Evolutionary conservation across 2,797 vertebrate species (phyloP).

Genomic region (Dicrostonyx torquatus): DNA sequence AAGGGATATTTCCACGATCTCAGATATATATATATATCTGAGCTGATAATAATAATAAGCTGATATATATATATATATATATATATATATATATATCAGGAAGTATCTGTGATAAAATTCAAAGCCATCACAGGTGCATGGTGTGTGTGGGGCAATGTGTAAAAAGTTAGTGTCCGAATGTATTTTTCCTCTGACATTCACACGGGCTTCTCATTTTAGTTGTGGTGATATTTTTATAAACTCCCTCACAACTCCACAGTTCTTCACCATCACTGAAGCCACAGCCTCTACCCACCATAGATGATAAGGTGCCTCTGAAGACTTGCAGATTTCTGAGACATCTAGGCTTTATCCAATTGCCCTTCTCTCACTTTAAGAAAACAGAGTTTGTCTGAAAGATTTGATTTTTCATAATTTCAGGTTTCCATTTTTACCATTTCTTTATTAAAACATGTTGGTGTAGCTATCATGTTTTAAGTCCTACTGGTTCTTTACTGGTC

Average conservation of each 20-base stretch:
- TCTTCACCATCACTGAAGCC: neutral
- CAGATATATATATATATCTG: too few relatives aligned
- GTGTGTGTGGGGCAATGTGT: neutral
- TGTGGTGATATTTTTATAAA: conserved; percentile 60
- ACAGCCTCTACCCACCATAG: neutral
- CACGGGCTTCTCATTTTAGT: conserved; percentile 34
- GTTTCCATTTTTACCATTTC: conserved; percentile 49
- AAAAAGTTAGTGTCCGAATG: conserved; percentile 53
- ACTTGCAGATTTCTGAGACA: neutral
- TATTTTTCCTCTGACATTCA: conserved; percentile 62
- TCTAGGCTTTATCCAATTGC: neutral
- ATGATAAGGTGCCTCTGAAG: neutral
- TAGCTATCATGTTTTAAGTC: conserved; percentile 37
- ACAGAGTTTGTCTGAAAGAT: neutral
- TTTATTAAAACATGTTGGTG: conserved; percentile 9
- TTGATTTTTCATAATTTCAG: conserved; percentile 28
- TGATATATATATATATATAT: too few relatives aligned
- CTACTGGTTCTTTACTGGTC: conserved; percentile 34
- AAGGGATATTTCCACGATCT: conserved; percentile 64
- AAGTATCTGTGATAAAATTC: conserved; percentile 60
- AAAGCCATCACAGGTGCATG: conserved; percentile 63
- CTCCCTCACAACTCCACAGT: conserved; percentile 23
- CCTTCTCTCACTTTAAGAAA: conserved; percentile 14
- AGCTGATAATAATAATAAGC: too few relatives aligned
- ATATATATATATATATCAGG: neutral